Conservation (phyloP, 2,888 invertebrate genomes). For the Dugesia japonica region DNA sequence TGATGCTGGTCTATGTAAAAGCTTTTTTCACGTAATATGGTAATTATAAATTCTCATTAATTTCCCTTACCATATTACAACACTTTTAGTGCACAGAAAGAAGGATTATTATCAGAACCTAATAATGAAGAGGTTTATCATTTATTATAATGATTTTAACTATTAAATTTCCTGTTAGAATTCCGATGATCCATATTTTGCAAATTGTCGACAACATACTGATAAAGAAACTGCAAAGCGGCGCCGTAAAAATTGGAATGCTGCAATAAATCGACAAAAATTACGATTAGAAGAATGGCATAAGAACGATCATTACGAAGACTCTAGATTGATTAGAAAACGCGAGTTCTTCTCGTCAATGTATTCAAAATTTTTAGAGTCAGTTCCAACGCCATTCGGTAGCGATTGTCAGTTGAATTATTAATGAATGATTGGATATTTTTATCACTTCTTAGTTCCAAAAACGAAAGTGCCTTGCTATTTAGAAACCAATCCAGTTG, state of each 20-base stretch:
- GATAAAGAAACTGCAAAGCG: slow-evolving; percentile 65
- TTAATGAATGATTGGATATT: too few species aligned
- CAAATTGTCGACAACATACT: slow-evolving; percentile 82
- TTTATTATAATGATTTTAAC: background rate
- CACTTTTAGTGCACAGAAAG: slow-evolving; percentile 12
- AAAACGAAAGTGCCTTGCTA: background rate
- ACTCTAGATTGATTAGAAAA: background rate
- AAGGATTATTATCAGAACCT: slow-evolving; percentile 28
- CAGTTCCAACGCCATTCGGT: background rate
- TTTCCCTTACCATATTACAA: background rate
- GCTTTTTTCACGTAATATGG: slow-evolving; percentile 90
- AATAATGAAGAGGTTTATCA: background rate
- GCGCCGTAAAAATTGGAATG: slow-evolving; percentile 39
- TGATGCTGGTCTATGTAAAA: slow-evolving; percentile 93
- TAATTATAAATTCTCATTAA: slow-evolving; percentile 37
- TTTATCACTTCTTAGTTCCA: background rate
- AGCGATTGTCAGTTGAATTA: too few species aligned
- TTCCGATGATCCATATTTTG: slow-evolving; percentile 79
- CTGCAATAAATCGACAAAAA: slow-evolving; percentile 22
- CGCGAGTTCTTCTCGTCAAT: slow-evolving; percentile 1
- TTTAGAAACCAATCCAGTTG: background rate
- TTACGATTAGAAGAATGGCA: slow-evolving; percentile 5
- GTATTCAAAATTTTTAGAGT: background rate
- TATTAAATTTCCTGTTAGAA: background rate
- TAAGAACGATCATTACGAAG: background rate